Base-by-base conservation (phyloP, 2,888 invertebrate species). In the Argyresthia goedartella region DNA sequence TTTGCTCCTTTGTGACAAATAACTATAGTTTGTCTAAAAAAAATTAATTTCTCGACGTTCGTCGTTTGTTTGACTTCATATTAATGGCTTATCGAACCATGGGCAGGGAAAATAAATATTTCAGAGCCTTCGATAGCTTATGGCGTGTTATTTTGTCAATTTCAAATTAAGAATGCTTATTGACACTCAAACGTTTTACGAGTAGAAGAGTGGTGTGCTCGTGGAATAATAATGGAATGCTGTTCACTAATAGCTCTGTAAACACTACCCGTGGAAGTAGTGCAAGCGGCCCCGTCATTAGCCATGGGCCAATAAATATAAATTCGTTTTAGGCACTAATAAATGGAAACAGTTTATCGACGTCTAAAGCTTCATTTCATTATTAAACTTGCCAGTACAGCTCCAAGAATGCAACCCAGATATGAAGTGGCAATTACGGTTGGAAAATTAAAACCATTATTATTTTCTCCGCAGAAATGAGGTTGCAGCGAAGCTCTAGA, bases 151-250 rank as follows among this genome's bases (percentile, higher is more conserved):
- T 36, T 14, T 14, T 2, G 48, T 14, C 36, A 48, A 45, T 47
- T 15, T 49, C 36, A 44, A 46, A 41, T 58, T 53, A 53, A 57
- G 45, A 54, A 53, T 57, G 53, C 56, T 56, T 57, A 55, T 51
- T 54, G 55, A 54, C 54, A 54, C 53, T 54, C 54, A 57, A 54
- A 48, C 41, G 50, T 56, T 56, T 55, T 14, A 53, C 52, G 44
- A 42, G 42, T 50, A 36, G 25, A 42, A 45, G 39, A 36, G 14
- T 14, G 39, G 44, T 8, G 33, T 33, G 52, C 42, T 8, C 16
- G 47, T 58, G 57, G 58, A 60, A 57, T 57, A 56, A 55, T 57
- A 57, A 58, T 55, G 54, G 53, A 46, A 53, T 54, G 51, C 9
- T 14, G 48, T 44, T 49, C 54, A 49, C 54, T 57, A 57, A 60